Percentiles rank a stretch among this genome's conserved stretches.
Conservation (phyloP, 2,113 vertebrate species). For the Bubo scandiacus region DNA sequence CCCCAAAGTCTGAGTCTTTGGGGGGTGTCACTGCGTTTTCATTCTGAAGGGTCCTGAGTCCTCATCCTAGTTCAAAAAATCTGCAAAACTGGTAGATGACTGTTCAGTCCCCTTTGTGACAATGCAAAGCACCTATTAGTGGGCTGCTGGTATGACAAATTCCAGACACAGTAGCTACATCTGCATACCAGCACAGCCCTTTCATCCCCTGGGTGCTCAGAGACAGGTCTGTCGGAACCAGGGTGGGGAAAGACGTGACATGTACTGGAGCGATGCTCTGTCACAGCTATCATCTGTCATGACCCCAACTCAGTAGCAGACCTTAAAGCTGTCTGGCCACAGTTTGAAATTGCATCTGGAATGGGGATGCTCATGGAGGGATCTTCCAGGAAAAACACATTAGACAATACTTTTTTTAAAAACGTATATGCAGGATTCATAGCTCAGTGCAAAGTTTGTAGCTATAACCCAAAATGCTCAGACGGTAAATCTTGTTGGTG, state of each 20-base stretch:
- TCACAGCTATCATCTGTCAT: neutral
- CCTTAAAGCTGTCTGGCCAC: neutral
- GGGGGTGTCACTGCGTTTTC: neutral
- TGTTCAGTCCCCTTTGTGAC: neutral
- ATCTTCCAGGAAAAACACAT: slow-evolving; percentile 20
- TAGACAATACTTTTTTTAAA: neutral
- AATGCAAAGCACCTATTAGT: neutral
- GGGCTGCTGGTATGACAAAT: fast-evolving
- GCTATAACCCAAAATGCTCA: neutral
- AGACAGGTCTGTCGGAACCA: neutral
- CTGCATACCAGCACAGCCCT: neutral
- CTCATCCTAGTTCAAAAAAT: neutral
- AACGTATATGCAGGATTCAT: neutral
- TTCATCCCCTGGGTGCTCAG: neutral
- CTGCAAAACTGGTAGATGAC: neutral
- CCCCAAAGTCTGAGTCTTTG: neutral
- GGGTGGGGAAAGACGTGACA: neutral
- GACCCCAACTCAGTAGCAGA: neutral
- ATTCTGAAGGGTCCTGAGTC: neutral
- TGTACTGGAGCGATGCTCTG: neutral
- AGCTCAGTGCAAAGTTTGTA: neutral
- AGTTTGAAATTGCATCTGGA: neutral
- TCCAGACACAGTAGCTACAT: neutral
- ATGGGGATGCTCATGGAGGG: neutral
- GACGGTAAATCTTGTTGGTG: neutral